Conservation (phyloP, 2,888 invertebrate species). For the Erebia palarica region DNA sequence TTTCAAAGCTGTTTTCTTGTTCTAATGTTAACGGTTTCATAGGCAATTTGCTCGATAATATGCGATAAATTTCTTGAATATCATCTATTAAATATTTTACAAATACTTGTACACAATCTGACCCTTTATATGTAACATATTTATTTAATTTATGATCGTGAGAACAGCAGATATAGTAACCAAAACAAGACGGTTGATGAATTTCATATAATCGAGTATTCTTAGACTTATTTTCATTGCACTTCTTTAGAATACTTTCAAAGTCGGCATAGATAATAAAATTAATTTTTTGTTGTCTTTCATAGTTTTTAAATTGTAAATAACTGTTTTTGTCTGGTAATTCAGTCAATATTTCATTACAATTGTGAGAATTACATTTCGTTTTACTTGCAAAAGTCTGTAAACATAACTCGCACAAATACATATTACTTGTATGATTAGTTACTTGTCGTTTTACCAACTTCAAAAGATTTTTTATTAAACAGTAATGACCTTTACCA, state of each 20-base stretch:
- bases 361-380: constrained; percentile 30
- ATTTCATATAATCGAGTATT: constrained; percentile 27
- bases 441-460: constrained; percentile 37
- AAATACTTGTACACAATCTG: constrained; percentile 32
- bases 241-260: constrained; percentile 30
- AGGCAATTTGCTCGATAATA: not conserved
- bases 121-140: constrained; percentile 32
- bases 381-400: constrained; percentile 33
- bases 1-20: constrained; percentile 1
- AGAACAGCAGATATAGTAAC: constrained; percentile 38
- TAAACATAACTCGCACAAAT: constrained; percentile 39
- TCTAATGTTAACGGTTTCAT: constrained; percentile 5
- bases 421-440: constrained; percentile 33
- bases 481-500: not conserved
- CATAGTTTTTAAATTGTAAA: constrained; percentile 36
- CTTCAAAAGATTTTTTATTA: constrained; percentile 13
- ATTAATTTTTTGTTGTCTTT: constrained; percentile 37
- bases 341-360: constrained; percentile 26
- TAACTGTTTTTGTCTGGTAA: constrained; percentile 28
- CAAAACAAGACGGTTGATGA: constrained; percentile 40
- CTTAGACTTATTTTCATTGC: constrained; percentile 10
- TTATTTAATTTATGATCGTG: constrained; percentile 38
- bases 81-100: constrained; percentile 27
- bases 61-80: constrained; percentile 8
- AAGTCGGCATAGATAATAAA: constrained; percentile 38